Evolutionary conservation across 2,113 vertebrate genomes (phyloP), one percentile per base, ranked within the genome.

Genomic region (Emydocephalus ijimae): DNA sequence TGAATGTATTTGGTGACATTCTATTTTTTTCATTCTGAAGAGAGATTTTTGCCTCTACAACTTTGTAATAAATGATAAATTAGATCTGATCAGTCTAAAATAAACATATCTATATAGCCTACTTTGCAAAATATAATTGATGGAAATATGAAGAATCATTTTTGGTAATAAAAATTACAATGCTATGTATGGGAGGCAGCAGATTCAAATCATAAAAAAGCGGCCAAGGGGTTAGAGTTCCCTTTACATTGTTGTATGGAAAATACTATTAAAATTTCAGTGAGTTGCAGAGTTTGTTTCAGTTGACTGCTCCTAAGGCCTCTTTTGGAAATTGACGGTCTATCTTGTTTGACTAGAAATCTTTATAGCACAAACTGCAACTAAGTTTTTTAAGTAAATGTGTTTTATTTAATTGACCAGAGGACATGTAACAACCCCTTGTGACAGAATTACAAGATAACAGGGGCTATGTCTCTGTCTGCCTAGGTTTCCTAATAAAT

Each of bases 361-460:
- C 50, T 74, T 74, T 56, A 52, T 45, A 89, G 45, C 34, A 56
- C 34, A 81, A 89, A 26, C 7, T 69, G 12, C n/a, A 21, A 8
- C 48, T 50, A 50, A 55, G 26, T 29, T 90, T 61, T 64, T 81
- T 21, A 43, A 81, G 59, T 55, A 74, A 74, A 81, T 39, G 69
- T 6, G 39, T 39, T 59, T 52, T 86, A 4, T 86, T 92, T 59
- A 90, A 23, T 45, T 90, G 92, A 96, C 57, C 43, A n/a, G 91
- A 96, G 95, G 91, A 55, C 93, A 91, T 95, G 87, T 93, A 95
- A 92, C 95, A 94, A 95, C 96, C 97, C 95, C 96, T 97, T 97
- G 96, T 94, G 96, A 96, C 94, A 91, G 86, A 93, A 95, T 69
- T 6, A 85, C 90, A 89, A 89, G 93, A 96, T 24, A 92, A 91